These are phyloP conservation scores for Notodonta ziczac DNA, from an alignment of 2,888 invertebrate genomes.

Conservation along the genomic window DNA sequence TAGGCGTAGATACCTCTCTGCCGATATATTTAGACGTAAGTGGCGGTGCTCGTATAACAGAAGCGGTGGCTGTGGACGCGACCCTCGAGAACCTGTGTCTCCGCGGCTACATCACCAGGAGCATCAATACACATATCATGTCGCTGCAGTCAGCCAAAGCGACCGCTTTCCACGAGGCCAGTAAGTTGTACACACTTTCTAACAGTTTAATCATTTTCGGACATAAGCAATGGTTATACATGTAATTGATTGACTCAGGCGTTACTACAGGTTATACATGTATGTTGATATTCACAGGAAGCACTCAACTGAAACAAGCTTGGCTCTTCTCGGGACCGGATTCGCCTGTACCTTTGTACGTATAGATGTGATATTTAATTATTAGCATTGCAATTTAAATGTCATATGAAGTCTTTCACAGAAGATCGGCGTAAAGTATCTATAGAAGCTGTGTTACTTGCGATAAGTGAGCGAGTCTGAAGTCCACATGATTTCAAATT, in stretches of 20 bases:
- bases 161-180: slow-evolving; percentile 57
- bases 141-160: slow-evolving; percentile 55
- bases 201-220: too few species aligned
- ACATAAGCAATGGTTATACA: too few species aligned
- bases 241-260: too few species aligned
- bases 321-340: slow-evolving; percentile 76
- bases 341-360: slow-evolving; percentile 58
- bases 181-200: slow-evolving; percentile 43
- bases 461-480: too few species aligned
- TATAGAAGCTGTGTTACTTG: too few species aligned
- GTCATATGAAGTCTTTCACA: too few species aligned
- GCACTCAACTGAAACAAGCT: slow-evolving; percentile 56
- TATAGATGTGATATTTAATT: slow-evolving; percentile 15
- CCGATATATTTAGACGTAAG: too few species aligned
- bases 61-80: slow-evolving; percentile 86
- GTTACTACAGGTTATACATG: not conserved
- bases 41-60: slow-evolving; percentile 56
- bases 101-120: slow-evolving; percentile 57
- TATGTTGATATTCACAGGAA: slow-evolving; percentile 40
- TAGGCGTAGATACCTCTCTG: too few species aligned
- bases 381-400: not conserved
- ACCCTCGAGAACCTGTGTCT: slow-evolving; percentile 81
- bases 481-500: too few species aligned
- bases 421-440: too few species aligned
- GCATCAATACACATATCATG: slow-evolving; percentile 52